These are phyloP conservation scores for Drosophila imparisetae DNA, from an alignment of 2,888 invertebrate genomes.

Conservation along the genomic window DNA sequence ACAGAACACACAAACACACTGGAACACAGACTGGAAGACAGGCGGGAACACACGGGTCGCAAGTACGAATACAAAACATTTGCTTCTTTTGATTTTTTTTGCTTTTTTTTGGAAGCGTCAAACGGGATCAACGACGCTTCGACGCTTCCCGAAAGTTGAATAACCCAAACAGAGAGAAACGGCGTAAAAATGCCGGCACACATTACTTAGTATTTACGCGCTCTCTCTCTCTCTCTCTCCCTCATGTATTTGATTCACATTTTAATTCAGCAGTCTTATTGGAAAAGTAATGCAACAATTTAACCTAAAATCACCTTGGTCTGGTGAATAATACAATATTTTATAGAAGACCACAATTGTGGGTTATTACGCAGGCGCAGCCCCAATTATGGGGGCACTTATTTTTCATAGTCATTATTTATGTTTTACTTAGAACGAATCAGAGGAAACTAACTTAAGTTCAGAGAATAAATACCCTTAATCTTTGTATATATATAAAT, in stretches of 20 bases:
- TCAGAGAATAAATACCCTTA: not conserved
- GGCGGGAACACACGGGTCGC: constrained; percentile 14
- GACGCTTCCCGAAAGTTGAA: constrained; percentile 74
- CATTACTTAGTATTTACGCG: constrained; percentile 19
- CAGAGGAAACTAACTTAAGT: not conserved
- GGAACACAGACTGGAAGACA: constrained; percentile 15
- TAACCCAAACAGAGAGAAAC: constrained; percentile 65
- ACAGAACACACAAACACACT: constrained; percentile 30
- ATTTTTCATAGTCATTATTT: not conserved
- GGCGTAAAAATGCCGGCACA: constrained; percentile 53
- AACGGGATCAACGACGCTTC: constrained; percentile 73
- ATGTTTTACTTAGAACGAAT: not conserved
- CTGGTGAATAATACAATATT: constrained; percentile 34
- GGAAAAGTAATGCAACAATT: constrained; percentile 37
- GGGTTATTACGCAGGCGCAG: constrained; percentile 23
- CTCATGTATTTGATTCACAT: constrained; percentile 31
- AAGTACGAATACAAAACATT: constrained; percentile 24
- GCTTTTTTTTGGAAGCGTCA: constrained; percentile 62
- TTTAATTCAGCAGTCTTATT: constrained; percentile 47
- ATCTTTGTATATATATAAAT: not conserved
- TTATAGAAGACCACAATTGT: constrained; percentile 5
- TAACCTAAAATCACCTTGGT: constrained; percentile 1
- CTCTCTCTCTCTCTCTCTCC: constrained; percentile 7
- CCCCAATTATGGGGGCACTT: not conserved
- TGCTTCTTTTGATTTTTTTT: constrained; percentile 17